Base-by-base conservation (phyloP, 2,888 invertebrate genomes). In the Amphipoea oculea region DNA sequence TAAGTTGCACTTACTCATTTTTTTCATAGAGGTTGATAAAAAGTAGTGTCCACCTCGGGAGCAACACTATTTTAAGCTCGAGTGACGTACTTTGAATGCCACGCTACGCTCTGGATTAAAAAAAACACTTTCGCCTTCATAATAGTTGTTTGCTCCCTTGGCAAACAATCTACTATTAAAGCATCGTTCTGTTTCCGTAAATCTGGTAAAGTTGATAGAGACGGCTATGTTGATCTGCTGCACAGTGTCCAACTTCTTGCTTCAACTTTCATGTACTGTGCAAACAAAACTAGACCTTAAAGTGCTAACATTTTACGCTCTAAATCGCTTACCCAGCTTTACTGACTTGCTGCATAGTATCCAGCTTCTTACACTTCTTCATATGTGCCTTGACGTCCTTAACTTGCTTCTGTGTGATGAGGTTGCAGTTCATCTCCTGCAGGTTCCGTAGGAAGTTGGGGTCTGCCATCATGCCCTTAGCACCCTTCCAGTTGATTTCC, bases 401-500 rank as follows among this genome's bases (percentile, higher is more conserved):
- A 23, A 98, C 98, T 92, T 98, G 98, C 20, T 97, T 97, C 86
- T 97, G 97, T 0, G 98, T 98, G 82, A 99, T 98, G 7, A 97
- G 97, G 90, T 98, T 98, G 90, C 98, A 98, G 92, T 99, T 98
- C 98, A 99, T 98, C 94, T 99, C 99, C 95, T 98, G 98, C 60
- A 99, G 96, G 75, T 97, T 97, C 74, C 97, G 97, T 62, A 99
- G 94, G 95, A 99, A 99, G 94, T 97, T 98, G 0, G 98, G 98
- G 92, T 99, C 99, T 0, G 98, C 98, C 99, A 99, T 99, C 98
- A 99, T 98, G 3, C 97, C 98, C 94, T 98, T 99, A 0, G 99
- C 99, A 2, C 98, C 97, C 93, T 99, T 99, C 99, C 99, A 99
- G 67, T 98, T 98, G 5, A 99, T 98, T 87, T 99, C 99, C 89